Evolutionary conservation across 2,888 invertebrate genomes (phyloP), one percentile per base, ranked within the genome.

Genomic region (Ophion ventricosus): DNA sequence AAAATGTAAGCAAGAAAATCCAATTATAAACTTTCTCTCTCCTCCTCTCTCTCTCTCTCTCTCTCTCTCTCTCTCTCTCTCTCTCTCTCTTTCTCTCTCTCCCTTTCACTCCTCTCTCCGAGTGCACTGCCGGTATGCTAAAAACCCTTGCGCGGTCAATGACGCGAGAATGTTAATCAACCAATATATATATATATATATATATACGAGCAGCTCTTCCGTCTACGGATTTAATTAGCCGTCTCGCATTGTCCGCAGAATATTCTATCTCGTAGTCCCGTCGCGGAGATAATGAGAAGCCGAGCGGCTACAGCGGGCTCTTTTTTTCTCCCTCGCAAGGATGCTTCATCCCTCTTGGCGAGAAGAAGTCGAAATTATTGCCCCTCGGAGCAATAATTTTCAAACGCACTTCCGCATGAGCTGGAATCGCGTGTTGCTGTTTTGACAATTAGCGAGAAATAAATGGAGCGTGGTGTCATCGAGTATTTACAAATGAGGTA

Each of bases 141-240:
- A 67, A 73, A 80, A 77, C 43, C 76, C 67, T 26, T 26, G 59
- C 35, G 54, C 43, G 25, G 11, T 1, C 43, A 61, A 70, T 61
- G 29, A 67, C 72, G 26, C 56, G 26, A 72, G 67, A 61, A 76
- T 76, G 66, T 72, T 76, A 80, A 80, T 80, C 59, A 72, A 72
- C 61, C 54, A 26, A 76, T 49, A 49, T 49, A 49, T 17, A 14
- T 17, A 49, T 49, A 17, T 49, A 17, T 49, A 49, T 49, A 2
- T 49, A 49, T 49, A 49, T n/a, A n/a, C 70, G 59, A 64, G 29
- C 69, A 49, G 35, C 70, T 49, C 70, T 43, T 59, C 11, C 54
- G 64, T 26, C 54, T 75, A 26, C 59, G 56, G 25, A 79, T 73
- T 83, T 76, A 76, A 80, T 80, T 76, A 80, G 80, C 72, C 72